Evolutionary conservation across 2,113 vertebrate genomes (phyloP).

Genomic region (Callaeas wilsoni): DNA sequence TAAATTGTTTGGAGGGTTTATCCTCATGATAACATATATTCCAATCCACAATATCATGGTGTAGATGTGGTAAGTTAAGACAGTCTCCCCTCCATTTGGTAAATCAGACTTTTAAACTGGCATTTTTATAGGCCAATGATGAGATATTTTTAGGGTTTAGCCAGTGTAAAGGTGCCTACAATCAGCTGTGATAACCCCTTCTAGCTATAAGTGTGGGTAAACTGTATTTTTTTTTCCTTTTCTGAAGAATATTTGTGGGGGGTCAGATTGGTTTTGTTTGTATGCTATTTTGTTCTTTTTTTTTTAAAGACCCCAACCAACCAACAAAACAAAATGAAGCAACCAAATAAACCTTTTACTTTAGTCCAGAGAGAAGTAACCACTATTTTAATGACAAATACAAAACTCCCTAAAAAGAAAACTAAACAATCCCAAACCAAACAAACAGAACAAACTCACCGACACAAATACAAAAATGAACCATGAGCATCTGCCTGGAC

Average conservation of each 20-base stretch:
- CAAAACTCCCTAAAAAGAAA: accelerated
- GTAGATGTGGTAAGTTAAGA: neutral
- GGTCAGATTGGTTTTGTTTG: neutral
- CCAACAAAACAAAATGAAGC: accelerated
- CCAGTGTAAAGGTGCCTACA: neutral
- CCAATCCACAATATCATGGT: neutral
- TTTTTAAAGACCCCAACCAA: neutral
- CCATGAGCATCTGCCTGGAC: neutral
- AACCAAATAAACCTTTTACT: accelerated
- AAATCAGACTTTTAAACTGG: neutral
- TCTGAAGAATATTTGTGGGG: neutral
- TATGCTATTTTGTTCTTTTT: neutral
- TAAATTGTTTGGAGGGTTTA: neutral
- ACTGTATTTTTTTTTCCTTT: neutral
- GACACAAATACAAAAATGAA: neutral
- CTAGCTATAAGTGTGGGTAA: neutral
- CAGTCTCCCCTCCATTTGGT: neutral
- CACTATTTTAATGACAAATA: neutral
- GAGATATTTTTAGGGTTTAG: neutral
- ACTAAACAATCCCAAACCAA: neutral
- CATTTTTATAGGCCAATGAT: neutral
- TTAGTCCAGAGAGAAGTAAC: neutral
- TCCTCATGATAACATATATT: neutral
- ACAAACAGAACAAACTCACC: neutral
- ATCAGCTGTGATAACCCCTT: neutral